A percentile compares a stretch with the other conserved stretches of the same genome.
phyloP scores from a whole-genome alignment of 2,888 invertebrate genomes.

The Drosophila leonis region DNA sequence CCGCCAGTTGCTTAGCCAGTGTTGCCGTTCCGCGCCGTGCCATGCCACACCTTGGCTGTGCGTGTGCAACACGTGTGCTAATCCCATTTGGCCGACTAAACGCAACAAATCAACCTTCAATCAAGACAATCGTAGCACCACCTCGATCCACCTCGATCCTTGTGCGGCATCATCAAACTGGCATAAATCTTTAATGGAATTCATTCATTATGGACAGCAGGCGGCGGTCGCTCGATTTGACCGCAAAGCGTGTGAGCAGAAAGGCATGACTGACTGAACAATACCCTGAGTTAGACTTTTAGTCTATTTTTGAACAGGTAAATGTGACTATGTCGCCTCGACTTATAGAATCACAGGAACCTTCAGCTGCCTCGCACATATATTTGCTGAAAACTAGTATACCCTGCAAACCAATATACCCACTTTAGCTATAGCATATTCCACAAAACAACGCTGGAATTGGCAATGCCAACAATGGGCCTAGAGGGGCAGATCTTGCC shows the following conservation, averaged over 20 bases:
- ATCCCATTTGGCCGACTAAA: constrained; percentile 71
- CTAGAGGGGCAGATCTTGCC: constrained; percentile 40
- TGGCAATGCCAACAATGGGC: constrained; percentile 56
- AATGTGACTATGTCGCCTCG: no score
- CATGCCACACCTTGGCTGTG: constrained; percentile 46
- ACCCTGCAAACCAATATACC: constrained; percentile 1
- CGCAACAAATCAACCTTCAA: constrained; percentile 83
- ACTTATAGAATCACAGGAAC: no score
- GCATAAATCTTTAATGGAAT: constrained; percentile 83
- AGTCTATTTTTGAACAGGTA: no score
- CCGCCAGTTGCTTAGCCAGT: constrained; percentile 40
- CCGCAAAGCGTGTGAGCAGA: constrained; percentile 50
- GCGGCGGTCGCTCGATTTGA: constrained; percentile 61
- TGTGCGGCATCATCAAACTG: constrained; percentile 84
- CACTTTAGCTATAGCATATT: not conserved
- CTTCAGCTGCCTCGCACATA: not conserved
- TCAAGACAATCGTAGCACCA: constrained; percentile 62
- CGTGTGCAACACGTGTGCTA: constrained; percentile 84
- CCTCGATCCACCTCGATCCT: constrained; percentile 49
- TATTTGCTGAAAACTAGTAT: not conserved
- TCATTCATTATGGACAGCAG: constrained; percentile 75
- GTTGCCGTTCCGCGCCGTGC: constrained; percentile 4
- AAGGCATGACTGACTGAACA: not conserved
- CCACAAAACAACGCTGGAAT: constrained; percentile 30
- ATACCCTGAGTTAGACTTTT: no score